Evolutionary conservation across 2,888 invertebrate species (phyloP), one percentile per base, ranked within the genome.

Genomic region (Dicycla oo): DNA sequence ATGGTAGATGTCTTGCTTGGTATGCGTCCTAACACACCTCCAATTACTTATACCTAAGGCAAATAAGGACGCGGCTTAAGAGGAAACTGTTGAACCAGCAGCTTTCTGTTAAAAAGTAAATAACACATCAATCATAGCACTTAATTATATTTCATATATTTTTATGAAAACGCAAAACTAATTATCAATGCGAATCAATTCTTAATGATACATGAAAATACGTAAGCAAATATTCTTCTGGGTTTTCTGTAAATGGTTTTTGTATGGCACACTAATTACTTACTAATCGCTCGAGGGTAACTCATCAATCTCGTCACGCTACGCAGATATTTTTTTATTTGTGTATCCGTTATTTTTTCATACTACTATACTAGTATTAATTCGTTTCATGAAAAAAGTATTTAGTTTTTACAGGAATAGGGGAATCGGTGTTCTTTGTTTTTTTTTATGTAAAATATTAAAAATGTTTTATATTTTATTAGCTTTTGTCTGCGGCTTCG

Each of bases 261-360:
- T 70, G 51, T 65, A 57, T 61, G 75, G 45, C 51, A 54, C 70
- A 74, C 80, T 78, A 76, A 84, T 85, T 82, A 78, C 80, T 80
- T 63, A 74, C 78, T 76, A 78, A 82, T 80, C 73, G 64, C 80
- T 64, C 43, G 66, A 47, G 72, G 74, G 72, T 67, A 78, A 73
- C 79, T 83, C 79, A 80, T 85, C 78, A 78, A 80, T 85, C 75
- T 82, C 73, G 73, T 80, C 72, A 72, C 69, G 73, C 47, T 67
- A 65, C 73, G 53, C 69, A 72, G 72, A 77, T 75, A 78, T 74
- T 83, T 81, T 75, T 79, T 75, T 74, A 63, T 72, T 65, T 64
- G 23, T 72, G 58, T 64, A 69, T 58, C 40, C n/a, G n/a, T 60
- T 62, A 75, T 73, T 71, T 62, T 73, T 75, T 20, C 26, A 47